Conservation (phyloP, 2,888 invertebrate genomes). For the Poecilus cupreus region DNA sequence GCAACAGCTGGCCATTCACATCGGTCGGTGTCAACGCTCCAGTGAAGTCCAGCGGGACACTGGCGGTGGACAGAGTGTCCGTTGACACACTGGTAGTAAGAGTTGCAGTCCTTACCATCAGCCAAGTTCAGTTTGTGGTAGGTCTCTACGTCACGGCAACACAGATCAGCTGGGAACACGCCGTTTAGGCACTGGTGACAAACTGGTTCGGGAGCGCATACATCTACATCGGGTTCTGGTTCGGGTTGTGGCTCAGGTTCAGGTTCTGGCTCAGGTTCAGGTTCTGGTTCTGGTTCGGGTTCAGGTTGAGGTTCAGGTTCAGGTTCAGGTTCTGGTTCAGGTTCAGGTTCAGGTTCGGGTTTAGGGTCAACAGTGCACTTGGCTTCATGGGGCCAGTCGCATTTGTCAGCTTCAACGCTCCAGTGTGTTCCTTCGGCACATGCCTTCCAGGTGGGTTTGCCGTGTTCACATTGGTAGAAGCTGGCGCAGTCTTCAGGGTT, state of each 20-base stretch:
- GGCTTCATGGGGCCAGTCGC: constrained; percentile 33
- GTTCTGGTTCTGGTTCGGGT: neutral
- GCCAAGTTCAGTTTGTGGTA: constrained; percentile 55
- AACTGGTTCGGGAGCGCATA: constrained; percentile 32
- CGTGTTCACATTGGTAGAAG: constrained; percentile 38
- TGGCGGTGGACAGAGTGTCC: constrained; percentile 28
- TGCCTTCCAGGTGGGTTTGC: neutral
- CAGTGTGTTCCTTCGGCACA: constrained; percentile 30
- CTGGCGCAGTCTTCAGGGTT: constrained; percentile 41
- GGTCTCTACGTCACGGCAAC: neutral
- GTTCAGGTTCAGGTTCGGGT: too few species aligned
- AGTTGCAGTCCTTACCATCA: constrained; percentile 46
- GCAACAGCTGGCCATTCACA: constrained; percentile 56
- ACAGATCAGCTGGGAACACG: constrained; percentile 40
- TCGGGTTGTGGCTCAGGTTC: neutral
- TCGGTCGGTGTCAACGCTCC: constrained; percentile 47
- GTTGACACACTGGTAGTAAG: constrained; percentile 58
- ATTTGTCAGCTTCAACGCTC: constrained; percentile 25
- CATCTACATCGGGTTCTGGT: neutral
- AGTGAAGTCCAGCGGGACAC: constrained; percentile 55
- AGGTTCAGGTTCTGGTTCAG: too few species aligned
- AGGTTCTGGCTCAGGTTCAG: neutral
- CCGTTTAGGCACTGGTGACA: constrained; percentile 39
- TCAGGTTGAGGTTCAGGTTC: neutral
- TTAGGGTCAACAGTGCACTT: neutral